A percentile compares a stretch with the other conserved stretches of the same genome.
phyloP scores from a whole-genome alignment of 2,888 invertebrate genomes.

The Platycheirus albimanus region DNA sequence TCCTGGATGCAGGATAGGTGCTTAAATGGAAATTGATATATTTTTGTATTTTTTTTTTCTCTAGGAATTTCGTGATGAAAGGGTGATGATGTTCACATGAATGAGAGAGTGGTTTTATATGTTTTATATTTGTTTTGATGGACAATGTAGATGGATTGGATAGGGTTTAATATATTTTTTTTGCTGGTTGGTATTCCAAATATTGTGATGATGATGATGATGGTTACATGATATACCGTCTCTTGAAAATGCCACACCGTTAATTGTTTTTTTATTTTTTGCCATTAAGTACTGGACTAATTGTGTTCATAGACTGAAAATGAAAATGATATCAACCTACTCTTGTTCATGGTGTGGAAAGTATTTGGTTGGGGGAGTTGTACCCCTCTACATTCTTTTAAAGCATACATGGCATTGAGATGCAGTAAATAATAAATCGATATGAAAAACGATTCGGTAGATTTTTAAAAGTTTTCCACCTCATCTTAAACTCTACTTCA shows the following conservation, averaged over 20 bases:
- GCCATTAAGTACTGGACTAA: no score
- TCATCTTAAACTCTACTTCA: no score
- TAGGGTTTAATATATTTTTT: background rate
- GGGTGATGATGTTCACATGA: conserved; percentile 36
- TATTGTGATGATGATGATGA: background rate
- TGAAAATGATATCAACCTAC: no score
- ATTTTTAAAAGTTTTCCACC: no score
- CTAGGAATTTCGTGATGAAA: conserved; percentile 26
- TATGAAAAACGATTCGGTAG: no score
- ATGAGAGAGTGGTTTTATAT: conserved; percentile 21
- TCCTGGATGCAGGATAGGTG: conserved; percentile 42
- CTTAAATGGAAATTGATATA: conserved; percentile 62
- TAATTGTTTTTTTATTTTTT: background rate
- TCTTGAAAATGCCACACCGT: conserved; percentile 10
- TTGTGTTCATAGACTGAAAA: no score
- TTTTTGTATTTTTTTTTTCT: conserved; percentile 23
- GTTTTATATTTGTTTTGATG: conserved; percentile 47
- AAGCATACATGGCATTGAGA: no score
- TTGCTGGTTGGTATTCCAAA: conserved; percentile 2
- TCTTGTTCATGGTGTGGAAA: no score
- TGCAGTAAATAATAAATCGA: no score
- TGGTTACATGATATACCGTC: conserved; percentile 17
- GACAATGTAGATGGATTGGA: no score
- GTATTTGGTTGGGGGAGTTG: no score
- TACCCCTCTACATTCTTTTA: no score